These are phyloP conservation scores for Drosophila eugracilis DNA, from an alignment of 1,140 invertebrate genomes.

Conservation along the genomic window DNA sequence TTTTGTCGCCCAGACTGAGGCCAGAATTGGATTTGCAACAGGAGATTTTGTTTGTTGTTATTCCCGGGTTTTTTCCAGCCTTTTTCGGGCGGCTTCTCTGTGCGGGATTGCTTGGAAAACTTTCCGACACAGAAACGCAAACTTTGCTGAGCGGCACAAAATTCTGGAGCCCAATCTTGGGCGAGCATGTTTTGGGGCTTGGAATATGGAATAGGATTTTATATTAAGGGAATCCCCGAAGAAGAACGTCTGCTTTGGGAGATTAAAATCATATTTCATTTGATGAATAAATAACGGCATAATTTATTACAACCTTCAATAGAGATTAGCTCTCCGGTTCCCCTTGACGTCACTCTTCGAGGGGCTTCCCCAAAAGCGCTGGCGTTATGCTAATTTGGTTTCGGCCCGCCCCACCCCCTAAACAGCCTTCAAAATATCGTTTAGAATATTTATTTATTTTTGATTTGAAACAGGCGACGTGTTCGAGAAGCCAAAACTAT, in stretches of 20 bases:
- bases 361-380: slow-evolving; percentile 1
- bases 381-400: slow-evolving; percentile 18
- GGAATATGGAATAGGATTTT: not conserved
- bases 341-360: slow-evolving; percentile 11
- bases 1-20: slow-evolving; percentile 37
- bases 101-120: slow-evolving; percentile 64
- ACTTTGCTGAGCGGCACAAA: slow-evolving; percentile 51
- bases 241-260: not conserved
- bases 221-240: slow-evolving; percentile 6
- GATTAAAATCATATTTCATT: not conserved
- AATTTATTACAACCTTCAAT: slow-evolving; percentile 2
- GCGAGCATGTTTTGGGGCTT: not conserved
- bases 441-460: slow-evolving; percentile 79
- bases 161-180: not conserved
- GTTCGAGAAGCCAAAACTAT: slow-evolving; percentile 67
- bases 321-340: not conserved
- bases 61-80: slow-evolving; percentile 1
- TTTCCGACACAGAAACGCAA: slow-evolving; percentile 16
- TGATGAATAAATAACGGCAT: not conserved
- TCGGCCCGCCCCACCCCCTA: not conserved
- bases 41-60: slow-evolving; percentile 38
- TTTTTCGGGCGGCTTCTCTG: slow-evolving; percentile 4
- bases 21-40: slow-evolving; percentile 40
- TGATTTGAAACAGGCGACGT: slow-evolving; percentile 64
- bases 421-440: slow-evolving; percentile 38